phyloP scores from a whole-genome alignment of 2,888 invertebrate species.

The Euzophera pinguis region DNA sequence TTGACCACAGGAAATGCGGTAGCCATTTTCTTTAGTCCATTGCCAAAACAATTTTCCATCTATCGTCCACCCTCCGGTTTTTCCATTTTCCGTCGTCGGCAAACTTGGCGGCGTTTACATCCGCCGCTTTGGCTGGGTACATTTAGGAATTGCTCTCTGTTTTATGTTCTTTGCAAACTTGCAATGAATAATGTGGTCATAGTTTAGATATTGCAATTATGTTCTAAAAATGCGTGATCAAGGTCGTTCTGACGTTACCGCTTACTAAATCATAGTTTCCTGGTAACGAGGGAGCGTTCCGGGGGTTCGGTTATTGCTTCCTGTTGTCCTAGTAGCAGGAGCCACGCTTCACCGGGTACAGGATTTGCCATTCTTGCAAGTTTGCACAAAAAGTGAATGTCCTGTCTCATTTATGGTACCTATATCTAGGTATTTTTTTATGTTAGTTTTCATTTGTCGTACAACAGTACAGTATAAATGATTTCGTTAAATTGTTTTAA shows the following conservation, averaged over 20 bases:
- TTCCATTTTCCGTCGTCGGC: conserved; percentile 64
- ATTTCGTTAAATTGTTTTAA: too few relatives aligned
- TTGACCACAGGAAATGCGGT: conserved; percentile 77
- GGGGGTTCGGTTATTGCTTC: conserved; percentile 74
- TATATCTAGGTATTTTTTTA: too few relatives aligned
- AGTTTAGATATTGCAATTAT: conserved; percentile 17
- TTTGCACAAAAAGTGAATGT: conserved; percentile 12
- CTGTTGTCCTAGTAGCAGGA: conserved; percentile 59
- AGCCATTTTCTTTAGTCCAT: conserved; percentile 62
- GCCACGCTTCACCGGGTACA: conserved; percentile 46
- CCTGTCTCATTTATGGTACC: too few relatives aligned
- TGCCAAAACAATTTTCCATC: conserved; percentile 71
- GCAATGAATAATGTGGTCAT: conserved; percentile 29
- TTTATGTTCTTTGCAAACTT: conserved; percentile 43
- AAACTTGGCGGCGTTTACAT: conserved; percentile 55
- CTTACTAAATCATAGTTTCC: conserved; percentile 70
- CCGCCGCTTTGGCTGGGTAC: conserved; percentile 41
- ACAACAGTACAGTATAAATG: too few relatives aligned
- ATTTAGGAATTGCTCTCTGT: conserved; percentile 50
- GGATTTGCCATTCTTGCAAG: conserved; percentile 15
- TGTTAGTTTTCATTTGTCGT: too few relatives aligned
- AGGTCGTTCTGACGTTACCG: conserved; percentile 37
- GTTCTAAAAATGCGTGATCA: conserved; percentile 24
- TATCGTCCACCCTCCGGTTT: conserved; percentile 55
- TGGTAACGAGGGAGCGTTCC: conserved; percentile 42